phyloP scores from a whole-genome alignment of 2,113 vertebrate species.

The Oryzias javanicus region DNA sequence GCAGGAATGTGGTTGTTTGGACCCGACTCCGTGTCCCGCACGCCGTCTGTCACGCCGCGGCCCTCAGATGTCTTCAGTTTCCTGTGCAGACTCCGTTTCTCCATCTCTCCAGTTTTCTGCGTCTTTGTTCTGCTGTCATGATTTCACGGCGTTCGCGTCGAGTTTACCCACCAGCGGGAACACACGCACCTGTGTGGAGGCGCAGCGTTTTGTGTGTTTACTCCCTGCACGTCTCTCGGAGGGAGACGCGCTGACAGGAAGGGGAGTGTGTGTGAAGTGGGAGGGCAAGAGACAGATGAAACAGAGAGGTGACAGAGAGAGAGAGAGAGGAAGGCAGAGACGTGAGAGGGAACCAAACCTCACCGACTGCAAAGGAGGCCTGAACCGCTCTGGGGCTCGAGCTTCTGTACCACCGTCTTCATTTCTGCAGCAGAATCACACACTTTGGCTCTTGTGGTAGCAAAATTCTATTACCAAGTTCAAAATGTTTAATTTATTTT shows the following conservation, averaged over 20 bases:
- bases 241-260: constrained; percentile 23
- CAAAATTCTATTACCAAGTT: too few species aligned
- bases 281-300: constrained; percentile 49
- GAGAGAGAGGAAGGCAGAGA: constrained; percentile 22
- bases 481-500: too few species aligned
- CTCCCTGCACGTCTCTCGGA: constrained; percentile 14
- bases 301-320: constrained; percentile 31
- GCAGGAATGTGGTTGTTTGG: not conserved
- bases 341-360: constrained; percentile 37
- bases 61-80: constrained; percentile 19
- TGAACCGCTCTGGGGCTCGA: constrained; percentile 41
- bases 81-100: constrained; percentile 26
- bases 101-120: constrained; percentile 1
- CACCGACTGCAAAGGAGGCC: constrained; percentile 33
- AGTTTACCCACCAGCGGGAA: constrained; percentile 8
- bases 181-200: constrained; percentile 12
- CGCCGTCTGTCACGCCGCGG: constrained; percentile 1
- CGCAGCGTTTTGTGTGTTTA: constrained; percentile 20
- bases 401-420: constrained; percentile 10
- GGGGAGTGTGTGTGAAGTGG: constrained; percentile 15
- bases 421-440: too few species aligned
- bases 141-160: constrained; percentile 32
- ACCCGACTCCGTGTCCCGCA: not conserved
- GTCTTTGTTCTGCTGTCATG: constrained; percentile 41
- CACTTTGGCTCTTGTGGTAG: too few species aligned